Base-by-base conservation (phyloP, 2,113 vertebrate species). In the Parus major region DNA sequence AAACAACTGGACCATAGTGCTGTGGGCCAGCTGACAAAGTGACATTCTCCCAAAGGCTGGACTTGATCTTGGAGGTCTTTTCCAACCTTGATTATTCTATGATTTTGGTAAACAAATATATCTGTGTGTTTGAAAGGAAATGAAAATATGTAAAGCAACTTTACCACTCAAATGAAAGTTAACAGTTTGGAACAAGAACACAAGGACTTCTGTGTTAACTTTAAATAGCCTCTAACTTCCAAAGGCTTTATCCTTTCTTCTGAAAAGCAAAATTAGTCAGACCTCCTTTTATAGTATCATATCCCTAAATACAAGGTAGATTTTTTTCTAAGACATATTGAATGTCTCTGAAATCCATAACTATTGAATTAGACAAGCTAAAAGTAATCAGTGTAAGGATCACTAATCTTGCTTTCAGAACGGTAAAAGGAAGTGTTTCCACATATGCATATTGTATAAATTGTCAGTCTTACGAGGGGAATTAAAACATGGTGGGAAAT, bases 1-100 rank as follows among this genome's bases (percentile, higher is more conserved):
- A 47, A 47, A 47, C 1, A 4, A 2, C 11, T 31, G 50, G 42
- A 33, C 5, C 39, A 4, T 1, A 2, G 28, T 12, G 16, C 24
- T 7, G 1, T 18, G 21, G n/a, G 31, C 35, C 2, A 9, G 39
- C 18, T 89, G n/a, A 19, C 9, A 49, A 22, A 20, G 47, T 5
- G 53, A 2, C 6, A 5, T 46, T 53, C 29, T 25, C 25, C 35
- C 55, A 23, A 31, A 28, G 41, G 14, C 0, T 76, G 31, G 31
- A 16, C 29, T 47, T 15, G n/a, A 28, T 20, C 8, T 31, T 47
- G 41, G 31, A 47, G n/a, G 9, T 27, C 61, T 61, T 76, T 35
- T 41, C 41, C 35, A 27, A 10, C 21, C 10, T 49, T 35, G 44
- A 28, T 27, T 21, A 27, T 31, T 55, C 55, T 27, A 20, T 53